phyloP scores from a whole-genome alignment of 2,113 vertebrate species.

The Poeciliopsis prolifica region DNA sequence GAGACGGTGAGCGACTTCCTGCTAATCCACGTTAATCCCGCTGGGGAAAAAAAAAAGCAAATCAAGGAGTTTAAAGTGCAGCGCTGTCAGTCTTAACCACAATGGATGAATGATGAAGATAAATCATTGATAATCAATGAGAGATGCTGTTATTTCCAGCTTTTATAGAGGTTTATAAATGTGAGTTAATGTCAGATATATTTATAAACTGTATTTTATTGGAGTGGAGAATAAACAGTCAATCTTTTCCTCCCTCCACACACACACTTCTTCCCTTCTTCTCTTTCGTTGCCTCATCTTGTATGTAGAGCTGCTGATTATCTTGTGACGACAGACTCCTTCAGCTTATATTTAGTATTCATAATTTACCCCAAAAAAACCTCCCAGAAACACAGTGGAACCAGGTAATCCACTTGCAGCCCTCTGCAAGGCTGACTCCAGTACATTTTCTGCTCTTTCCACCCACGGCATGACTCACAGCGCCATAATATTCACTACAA shows the following conservation, averaged over 20 bases:
- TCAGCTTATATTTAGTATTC: not conserved
- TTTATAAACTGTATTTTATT: too few species aligned
- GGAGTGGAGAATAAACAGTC: too few species aligned
- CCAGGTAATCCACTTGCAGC: constrained; percentile 14
- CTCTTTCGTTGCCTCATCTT: not conserved
- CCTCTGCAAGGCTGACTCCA: constrained; percentile 14
- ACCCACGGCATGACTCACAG: constrained; percentile 47
- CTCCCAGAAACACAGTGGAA: not conserved
- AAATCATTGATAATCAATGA: too few species aligned
- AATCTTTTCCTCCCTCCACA: too few species aligned
- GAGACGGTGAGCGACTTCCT: constrained; percentile 87
- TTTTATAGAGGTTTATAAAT: not conserved
- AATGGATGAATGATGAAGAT: too few species aligned
- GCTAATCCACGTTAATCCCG: not conserved
- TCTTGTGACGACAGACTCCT: not conserved
- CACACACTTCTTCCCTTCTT: not conserved
- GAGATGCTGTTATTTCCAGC: too few species aligned
- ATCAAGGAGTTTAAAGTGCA: not conserved
- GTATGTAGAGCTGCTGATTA: not conserved
- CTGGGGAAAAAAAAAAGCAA: not conserved
- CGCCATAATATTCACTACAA: constrained; percentile 30
- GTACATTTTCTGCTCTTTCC: constrained; percentile 5
- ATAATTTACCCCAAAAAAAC: constrained; percentile 8
- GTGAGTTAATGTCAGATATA: too few species aligned
- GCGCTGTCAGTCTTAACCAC: not conserved